Percentiles rank a stretch among this genome's conserved stretches.
Evolutionary conservation across 2,888 invertebrate genomes (phyloP).

Genomic region (Limnephilus marmoratus): DNA sequence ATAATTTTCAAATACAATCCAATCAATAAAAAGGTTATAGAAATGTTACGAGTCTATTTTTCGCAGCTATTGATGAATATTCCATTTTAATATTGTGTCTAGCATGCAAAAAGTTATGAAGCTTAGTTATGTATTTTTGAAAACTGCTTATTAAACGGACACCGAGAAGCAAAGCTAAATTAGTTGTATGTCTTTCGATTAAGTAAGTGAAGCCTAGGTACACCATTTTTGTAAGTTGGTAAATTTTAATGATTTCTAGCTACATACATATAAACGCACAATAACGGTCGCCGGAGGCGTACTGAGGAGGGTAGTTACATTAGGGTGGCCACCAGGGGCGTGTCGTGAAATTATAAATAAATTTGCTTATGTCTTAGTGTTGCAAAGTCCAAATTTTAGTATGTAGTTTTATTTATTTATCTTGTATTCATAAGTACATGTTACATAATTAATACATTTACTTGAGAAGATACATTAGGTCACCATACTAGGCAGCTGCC

Average conservation of each 20-base stretch:
- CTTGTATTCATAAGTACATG: too few species aligned
- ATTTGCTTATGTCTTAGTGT: too few species aligned
- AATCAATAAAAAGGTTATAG: background rate
- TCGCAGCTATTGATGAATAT: background rate
- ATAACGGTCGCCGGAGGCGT: constrained; percentile 8
- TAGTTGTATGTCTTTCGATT: background rate
- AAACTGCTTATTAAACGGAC: background rate
- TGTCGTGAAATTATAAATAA: background rate
- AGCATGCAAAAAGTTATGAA: background rate
- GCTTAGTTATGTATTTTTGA: background rate
- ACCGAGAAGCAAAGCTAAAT: background rate
- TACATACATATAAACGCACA: background rate
- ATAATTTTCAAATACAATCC: background rate
- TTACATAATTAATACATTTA: too few species aligned
- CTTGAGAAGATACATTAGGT: too few species aligned
- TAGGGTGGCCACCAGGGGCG: background rate
- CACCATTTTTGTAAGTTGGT: background rate
- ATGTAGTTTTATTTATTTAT: too few species aligned
- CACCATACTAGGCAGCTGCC: too few species aligned
- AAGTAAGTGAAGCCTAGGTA: background rate
- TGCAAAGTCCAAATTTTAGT: too few species aligned
- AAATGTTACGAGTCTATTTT: background rate
- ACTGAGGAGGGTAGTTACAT: background rate
- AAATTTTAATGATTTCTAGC: background rate
- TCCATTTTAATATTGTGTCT: background rate